Conservation (phyloP, 2,888 invertebrate genomes). For the Acrobasis consociella region DNA sequence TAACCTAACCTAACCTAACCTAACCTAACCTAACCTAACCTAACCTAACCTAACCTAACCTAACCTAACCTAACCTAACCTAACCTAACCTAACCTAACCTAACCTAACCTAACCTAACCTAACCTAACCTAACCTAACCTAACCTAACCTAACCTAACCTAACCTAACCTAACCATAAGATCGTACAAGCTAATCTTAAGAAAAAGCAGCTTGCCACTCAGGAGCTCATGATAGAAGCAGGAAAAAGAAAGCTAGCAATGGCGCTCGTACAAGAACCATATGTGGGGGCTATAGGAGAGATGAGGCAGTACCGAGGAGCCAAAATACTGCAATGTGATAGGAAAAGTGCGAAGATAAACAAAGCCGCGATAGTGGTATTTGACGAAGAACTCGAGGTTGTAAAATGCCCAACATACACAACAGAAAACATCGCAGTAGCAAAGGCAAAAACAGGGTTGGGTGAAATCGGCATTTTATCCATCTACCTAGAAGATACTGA, state of each 20-base stretch:
- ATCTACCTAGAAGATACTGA: too few relatives aligned
- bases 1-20: too few relatives aligned
- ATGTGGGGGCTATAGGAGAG: not conserved
- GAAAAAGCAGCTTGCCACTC: not conserved
- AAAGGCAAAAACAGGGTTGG: too few relatives aligned
- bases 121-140: too few relatives aligned
- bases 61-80: too few relatives aligned
- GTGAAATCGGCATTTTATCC: conserved; percentile 8
- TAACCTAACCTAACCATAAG: too few relatives aligned
- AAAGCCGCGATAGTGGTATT: conserved; percentile 29
- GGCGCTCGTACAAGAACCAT: conserved; percentile 2
- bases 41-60: too few relatives aligned
- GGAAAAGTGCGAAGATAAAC: not conserved
- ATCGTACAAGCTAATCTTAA: conserved; percentile 2
- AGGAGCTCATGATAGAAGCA: not conserved
- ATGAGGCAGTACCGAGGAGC: not conserved
- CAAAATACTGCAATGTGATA: too few relatives aligned
- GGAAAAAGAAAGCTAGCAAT: not conserved
- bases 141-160: too few relatives aligned
- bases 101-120: too few relatives aligned
- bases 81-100: too few relatives aligned
- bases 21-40: too few relatives aligned
- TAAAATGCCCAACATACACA: conserved; percentile 25
- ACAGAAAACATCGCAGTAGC: conserved; percentile 27
- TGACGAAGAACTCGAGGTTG: conserved; percentile 19